Evolutionary conservation across 2,888 invertebrate species (phyloP), one percentile per base, ranked within the genome.

Genomic region (Pseudococcus viburni): DNA sequence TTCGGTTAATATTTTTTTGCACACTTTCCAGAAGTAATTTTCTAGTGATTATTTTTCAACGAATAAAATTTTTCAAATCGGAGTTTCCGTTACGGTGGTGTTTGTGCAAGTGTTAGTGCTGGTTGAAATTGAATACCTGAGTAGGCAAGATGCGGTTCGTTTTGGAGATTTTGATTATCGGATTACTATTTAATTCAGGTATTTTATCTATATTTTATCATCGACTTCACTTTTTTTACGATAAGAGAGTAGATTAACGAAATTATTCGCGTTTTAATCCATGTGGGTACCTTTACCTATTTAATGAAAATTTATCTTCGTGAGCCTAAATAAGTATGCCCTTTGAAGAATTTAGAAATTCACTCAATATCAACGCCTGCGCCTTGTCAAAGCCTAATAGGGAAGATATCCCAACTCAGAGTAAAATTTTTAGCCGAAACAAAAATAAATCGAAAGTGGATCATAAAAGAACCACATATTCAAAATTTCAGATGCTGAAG

Each of bases 101-200:
- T 80, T 80, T 7, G 80, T 80, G 80, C 8, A 17, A 80, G 80
- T 80, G 80, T 42, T 73, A 11, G 80, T 46, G 46, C n/a, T 80
- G 0, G 42, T n/a, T 39, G 26, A 33, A 33, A 33, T 33, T n/a
- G n/a, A 42, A 8, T 42, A 33, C 12, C 64, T 0, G 6, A 6
- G 9, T 33, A 15, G 42, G n/a, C 42, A 80, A 73, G 15, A 73
- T 73, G 73, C 73, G 39, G 33, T 73, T 19, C 80, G 19, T 17
- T 39, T 17, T 42, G 42, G 33, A 19, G 46, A 80, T 80, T 80
- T 42, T 80, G 19, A 17, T 42, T 42, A 42, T 80, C 15, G 80
- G 80, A 80, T 80, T 80, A 80, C 46, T 80, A 80, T 42, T 80
- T 80, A 42, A 80, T 80, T 80, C 80, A 80, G 80, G 80, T 80